phyloP scores from a whole-genome alignment of 2,113 vertebrate genomes.

The Rhinoderma darwinii region DNA sequence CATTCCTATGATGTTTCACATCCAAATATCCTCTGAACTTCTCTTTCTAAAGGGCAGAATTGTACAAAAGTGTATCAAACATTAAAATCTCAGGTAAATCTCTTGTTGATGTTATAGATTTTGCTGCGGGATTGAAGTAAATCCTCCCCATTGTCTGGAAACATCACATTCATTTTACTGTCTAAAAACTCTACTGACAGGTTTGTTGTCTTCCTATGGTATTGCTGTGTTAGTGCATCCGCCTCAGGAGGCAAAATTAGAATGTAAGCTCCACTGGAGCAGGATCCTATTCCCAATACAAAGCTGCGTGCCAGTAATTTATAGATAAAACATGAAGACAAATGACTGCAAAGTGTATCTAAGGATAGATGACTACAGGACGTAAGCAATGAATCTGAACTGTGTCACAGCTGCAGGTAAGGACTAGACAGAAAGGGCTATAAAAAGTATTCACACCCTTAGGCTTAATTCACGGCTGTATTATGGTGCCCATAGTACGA shows the following conservation, averaged over 20 bases:
- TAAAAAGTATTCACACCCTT: too few relatives aligned
- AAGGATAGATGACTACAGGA: not conserved
- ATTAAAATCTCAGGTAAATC: conserved; percentile 6
- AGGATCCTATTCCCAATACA: not conserved
- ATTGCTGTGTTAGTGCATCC: not conserved
- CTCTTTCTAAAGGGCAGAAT: not conserved
- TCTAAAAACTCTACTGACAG: not conserved
- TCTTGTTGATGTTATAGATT: not conserved
- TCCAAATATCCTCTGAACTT: not conserved
- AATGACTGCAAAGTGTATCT: not conserved
- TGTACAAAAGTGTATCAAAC: not conserved
- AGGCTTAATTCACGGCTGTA: too few relatives aligned
- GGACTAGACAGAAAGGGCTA: too few relatives aligned
- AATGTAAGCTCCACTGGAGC: conserved; percentile 1
- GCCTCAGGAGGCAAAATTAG: not conserved
- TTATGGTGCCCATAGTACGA: too few relatives aligned
- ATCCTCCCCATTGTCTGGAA: not conserved
- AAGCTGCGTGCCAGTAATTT: not conserved
- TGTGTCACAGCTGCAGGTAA: not conserved
- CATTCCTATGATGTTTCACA: not conserved
- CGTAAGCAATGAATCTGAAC: not conserved
- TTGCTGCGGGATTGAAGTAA: not conserved
- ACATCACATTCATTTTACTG: not conserved
- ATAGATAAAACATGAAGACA: not conserved
- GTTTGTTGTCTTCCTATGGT: not conserved